Evolutionary conservation across 2,888 invertebrate genomes (phyloP).

Genomic region (Drosophila percnosoma): DNA sequence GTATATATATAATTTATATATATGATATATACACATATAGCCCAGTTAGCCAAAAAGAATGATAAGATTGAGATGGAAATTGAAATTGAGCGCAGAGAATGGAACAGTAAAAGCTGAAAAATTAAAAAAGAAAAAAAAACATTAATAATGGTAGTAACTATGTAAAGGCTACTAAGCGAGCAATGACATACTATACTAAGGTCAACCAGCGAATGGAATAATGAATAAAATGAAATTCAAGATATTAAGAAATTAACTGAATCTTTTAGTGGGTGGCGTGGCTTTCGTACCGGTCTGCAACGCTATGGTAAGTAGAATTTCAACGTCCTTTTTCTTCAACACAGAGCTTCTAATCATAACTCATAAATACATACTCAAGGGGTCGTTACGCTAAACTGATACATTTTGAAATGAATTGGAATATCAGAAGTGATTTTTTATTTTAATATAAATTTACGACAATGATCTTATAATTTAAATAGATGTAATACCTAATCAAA

Average conservation of each 20-base stretch:
- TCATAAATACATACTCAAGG: too few species aligned
- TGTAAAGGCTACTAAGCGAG: constrained; percentile 53
- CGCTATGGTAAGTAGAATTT: constrained; percentile 5
- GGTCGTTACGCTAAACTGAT: background rate
- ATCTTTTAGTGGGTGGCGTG: background rate
- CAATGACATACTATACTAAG: constrained; percentile 35
- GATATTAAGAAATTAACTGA: constrained; percentile 45
- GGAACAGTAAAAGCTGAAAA: constrained; percentile 54
- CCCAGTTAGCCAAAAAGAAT: constrained; percentile 56
- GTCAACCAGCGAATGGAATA: constrained; percentile 52
- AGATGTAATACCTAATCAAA: background rate
- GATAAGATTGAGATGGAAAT: constrained; percentile 22
- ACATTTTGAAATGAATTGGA: background rate
- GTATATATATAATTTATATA: constrained; percentile 20
- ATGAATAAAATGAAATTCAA: constrained; percentile 66
- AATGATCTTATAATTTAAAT: background rate
- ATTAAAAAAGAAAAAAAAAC: constrained; percentile 11
- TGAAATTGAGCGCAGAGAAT: constrained; percentile 12
- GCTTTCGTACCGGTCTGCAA: background rate
- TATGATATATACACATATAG: constrained; percentile 25
- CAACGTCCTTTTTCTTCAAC: background rate
- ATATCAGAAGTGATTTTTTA: background rate
- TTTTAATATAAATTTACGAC: background rate
- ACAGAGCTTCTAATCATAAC: background rate
- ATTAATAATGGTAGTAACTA: constrained; percentile 38